Conservation (phyloP, 2,888 invertebrate species). For the Agrypnus murinus region DNA sequence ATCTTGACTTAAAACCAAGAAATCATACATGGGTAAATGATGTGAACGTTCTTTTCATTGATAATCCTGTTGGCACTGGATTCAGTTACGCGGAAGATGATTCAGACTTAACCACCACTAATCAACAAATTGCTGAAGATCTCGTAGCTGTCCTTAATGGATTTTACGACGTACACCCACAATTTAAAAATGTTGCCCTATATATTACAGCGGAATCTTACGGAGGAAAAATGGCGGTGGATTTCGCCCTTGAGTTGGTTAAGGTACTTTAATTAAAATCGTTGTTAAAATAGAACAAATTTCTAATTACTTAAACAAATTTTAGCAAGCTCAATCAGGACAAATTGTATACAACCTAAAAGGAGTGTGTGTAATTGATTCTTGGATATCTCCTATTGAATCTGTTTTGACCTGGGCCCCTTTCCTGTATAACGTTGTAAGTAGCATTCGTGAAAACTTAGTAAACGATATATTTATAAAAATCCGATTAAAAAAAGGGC, state of each 20-base stretch:
- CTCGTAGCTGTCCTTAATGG: constrained; percentile 72
- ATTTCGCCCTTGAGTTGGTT: constrained; percentile 41
- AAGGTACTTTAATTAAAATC: constrained; percentile 56
- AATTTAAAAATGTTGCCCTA: constrained; percentile 74
- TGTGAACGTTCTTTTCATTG: constrained; percentile 88
- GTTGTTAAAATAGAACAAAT: neutral
- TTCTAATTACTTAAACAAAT: neutral
- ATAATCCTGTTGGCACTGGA: constrained; percentile 91
- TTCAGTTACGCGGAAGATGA: constrained; percentile 83
- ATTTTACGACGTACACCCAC: constrained; percentile 72
- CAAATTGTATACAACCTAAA: constrained; percentile 77
- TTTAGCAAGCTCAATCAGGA: constrained; percentile 55
- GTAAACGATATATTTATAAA: too few relatives aligned
- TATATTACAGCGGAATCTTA: constrained; percentile 80
- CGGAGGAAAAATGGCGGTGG: constrained; percentile 77
- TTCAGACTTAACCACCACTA: constrained; percentile 73
- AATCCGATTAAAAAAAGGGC: too few relatives aligned
- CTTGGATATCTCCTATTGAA: constrained; percentile 93
- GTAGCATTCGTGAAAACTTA: too few relatives aligned
- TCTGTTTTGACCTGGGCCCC: constrained; percentile 90
- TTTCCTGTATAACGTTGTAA: constrained; percentile 81
- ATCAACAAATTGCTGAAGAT: constrained; percentile 77
- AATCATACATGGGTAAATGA: constrained; percentile 85
- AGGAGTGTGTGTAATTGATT: constrained; percentile 89
- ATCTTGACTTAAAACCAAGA: constrained; percentile 79